phyloP scores from a whole-genome alignment of 2,888 invertebrate genomes.

The Cenopis cana region DNA sequence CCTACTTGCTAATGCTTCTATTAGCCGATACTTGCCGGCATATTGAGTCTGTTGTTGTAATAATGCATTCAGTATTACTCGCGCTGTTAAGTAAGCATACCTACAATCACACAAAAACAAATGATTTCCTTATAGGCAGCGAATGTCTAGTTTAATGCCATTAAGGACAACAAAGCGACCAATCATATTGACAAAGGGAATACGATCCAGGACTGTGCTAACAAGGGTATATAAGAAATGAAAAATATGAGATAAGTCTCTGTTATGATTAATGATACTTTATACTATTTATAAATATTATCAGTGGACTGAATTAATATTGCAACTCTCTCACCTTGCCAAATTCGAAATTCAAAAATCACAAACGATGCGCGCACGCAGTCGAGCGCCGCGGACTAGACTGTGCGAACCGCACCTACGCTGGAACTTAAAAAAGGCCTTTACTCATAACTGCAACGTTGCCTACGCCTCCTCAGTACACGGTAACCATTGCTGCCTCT shows the following conservation, averaged over 20 bases:
- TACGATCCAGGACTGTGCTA: background rate
- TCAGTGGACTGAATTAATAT: background rate
- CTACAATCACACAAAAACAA: background rate
- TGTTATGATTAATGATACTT: background rate
- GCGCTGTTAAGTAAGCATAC: background rate
- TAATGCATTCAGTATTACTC: background rate
- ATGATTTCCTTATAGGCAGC: background rate
- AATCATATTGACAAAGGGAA: conserved; percentile 30
- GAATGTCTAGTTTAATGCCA: background rate
- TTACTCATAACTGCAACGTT: conserved; percentile 24
- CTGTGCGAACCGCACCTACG: conserved; percentile 46
- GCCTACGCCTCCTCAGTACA: conserved; percentile 12
- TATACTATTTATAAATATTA: background rate
- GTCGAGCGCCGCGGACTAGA: conserved; percentile 48
- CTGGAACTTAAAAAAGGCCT: conserved; percentile 44
- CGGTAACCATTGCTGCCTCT: conserved; percentile 8
- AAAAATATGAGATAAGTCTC: background rate
- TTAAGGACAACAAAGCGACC: conserved; percentile 20
- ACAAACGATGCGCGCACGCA: conserved; percentile 50
- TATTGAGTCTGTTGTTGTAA: background rate
- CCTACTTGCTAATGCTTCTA: conserved; percentile 3
- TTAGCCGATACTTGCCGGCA: background rate
- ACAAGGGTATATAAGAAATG: background rate
- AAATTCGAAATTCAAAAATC: conserved; percentile 32
- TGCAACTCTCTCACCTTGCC: conserved; percentile 32